phyloP scores from a whole-genome alignment of 2,797 vertebrate genomes.

The Acanthurus lineatus region DNA sequence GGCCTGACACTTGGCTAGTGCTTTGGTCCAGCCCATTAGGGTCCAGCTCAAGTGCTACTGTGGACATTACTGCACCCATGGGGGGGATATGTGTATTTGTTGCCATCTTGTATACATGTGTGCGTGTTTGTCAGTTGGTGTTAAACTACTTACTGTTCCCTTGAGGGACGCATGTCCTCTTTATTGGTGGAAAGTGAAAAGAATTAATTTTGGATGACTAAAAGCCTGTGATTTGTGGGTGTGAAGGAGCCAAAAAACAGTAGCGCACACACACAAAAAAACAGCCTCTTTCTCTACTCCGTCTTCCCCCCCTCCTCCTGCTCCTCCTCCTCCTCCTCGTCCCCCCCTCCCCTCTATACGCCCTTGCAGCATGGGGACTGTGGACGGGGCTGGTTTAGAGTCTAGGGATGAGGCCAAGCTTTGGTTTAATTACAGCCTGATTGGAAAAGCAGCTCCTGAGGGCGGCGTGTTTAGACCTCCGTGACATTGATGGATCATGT shows the following conservation, averaged over 20 bases:
- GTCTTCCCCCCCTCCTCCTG: slow-evolving; percentile 17
- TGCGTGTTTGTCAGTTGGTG: slow-evolving; percentile 60
- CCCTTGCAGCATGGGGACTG: slow-evolving; percentile 63
- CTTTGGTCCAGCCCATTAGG: slow-evolving; percentile 73
- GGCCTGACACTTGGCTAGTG: slow-evolving; percentile 71
- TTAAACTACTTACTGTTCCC: slow-evolving; percentile 68
- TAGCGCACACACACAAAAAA: slow-evolving; percentile 44
- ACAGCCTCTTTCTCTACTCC: slow-evolving; percentile 39
- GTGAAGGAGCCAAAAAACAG: slow-evolving; percentile 51
- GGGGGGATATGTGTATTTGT: slow-evolving; percentile 65
- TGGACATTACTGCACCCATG: slow-evolving; percentile 76
- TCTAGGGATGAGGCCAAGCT: slow-evolving; percentile 78
- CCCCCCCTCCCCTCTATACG: slow-evolving; percentile 22
- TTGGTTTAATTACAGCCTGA: slow-evolving; percentile 82
- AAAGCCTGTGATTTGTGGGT: slow-evolving; percentile 65
- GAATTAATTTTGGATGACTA: slow-evolving; percentile 76
- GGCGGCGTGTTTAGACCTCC: slow-evolving; percentile 70
- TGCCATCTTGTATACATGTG: slow-evolving; percentile 70
- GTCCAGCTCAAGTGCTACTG: slow-evolving; percentile 75
- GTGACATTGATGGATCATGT: slow-evolving; percentile 82
- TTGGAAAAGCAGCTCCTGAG: slow-evolving; percentile 81
- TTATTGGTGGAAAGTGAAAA: slow-evolving; percentile 64
- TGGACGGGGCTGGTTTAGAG: slow-evolving; percentile 62
- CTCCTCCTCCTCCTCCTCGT: slow-evolving; percentile 5
- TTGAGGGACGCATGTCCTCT: slow-evolving; percentile 61